Evolutionary conservation across 23 tunicate genomes (phyloP), one percentile per base, ranked within the genome.

Genomic region (Botrylloides violaceus): DNA sequence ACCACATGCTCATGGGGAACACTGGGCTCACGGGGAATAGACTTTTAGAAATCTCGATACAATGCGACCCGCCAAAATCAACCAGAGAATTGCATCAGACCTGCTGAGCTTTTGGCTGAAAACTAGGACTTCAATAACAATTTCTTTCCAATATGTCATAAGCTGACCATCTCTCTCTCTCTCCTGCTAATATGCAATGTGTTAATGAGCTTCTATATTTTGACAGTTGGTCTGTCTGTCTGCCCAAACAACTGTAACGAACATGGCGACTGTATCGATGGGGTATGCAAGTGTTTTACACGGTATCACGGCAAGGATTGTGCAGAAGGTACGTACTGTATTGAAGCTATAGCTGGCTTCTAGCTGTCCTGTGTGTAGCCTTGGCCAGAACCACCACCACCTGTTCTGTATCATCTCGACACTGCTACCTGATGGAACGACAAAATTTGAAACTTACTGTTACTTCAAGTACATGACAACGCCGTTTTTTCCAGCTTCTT

Each of bases 291-390:
- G 18, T 90, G 97, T 60, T 90, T 79, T 36, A 78, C 83, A 36
- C 80, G 90, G 5, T 90, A 56, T 31, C 84, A 83, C 60, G 97
- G 97, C 58, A 79, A 37, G 25, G 90, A 83, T 34, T 90, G 97
- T 60, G 77, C 83, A 2, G 82, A 88, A 72, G 88, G 96, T 88
- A 35, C 15, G 55, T 24, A 24, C 30, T n/a, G n/a, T n/a, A n/a
- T n/a, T n/a, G n/a, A n/a, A n/a, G 24, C 22, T 60, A 21, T 21
- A 15, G 22, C n/a, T 15, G 19, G 18, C 19, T 19, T 15, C 15
- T 15, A 15, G 19, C 19, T 19, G 56, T 48, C 15, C 18, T 15
- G 19, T 15, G 56, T 19, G 18, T 15, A 19, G 19, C 56, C 18
- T 19, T 48, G 15, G 15, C 56, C 19, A 19, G 18, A 19, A 15